Evolutionary conservation across 2,113 vertebrate species (phyloP).

Genomic region (Anarrhichthys ocellatus): DNA sequence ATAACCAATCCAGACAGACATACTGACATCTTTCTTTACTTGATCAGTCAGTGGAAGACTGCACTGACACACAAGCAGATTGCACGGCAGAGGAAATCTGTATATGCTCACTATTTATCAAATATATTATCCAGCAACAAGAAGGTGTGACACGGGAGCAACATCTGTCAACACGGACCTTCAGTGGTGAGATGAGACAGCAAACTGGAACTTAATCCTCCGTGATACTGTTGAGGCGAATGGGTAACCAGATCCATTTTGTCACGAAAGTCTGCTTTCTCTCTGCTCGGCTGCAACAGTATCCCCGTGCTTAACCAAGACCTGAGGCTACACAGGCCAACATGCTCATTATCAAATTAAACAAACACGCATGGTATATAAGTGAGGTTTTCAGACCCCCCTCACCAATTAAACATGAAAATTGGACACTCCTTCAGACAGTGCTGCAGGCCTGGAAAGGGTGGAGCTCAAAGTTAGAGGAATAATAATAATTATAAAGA

Average conservation of each 20-base stretch:
- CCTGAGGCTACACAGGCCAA: conserved; percentile 69
- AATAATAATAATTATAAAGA: conserved; percentile 37
- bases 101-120: conserved; percentile 52
- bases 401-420: conserved; percentile 55
- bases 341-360: conserved; percentile 82
- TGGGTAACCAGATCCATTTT: conserved; percentile 78
- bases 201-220: conserved; percentile 74
- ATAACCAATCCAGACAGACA: conserved; percentile 19
- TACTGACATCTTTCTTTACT: conserved; percentile 36
- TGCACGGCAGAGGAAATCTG: conserved; percentile 49
- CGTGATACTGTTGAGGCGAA: conserved; percentile 63
- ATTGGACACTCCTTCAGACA: conserved; percentile 42
- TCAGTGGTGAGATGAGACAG: conserved; percentile 59
- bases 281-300: conserved; percentile 71
- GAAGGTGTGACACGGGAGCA: conserved; percentile 64
- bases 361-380: conserved; percentile 65
- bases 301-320: conserved; percentile 73
- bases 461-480: conserved; percentile 32
- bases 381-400: conserved; percentile 50
- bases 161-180: conserved; percentile 68
- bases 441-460: conserved; percentile 24
- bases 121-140: conserved; percentile 64
- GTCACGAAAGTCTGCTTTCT: conserved; percentile 76
- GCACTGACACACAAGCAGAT: conserved; percentile 35
- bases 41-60: conserved; percentile 14